Evolutionary conservation across 2,888 invertebrate species (phyloP).

Genomic region (Holacanthella duospinosa): DNA sequence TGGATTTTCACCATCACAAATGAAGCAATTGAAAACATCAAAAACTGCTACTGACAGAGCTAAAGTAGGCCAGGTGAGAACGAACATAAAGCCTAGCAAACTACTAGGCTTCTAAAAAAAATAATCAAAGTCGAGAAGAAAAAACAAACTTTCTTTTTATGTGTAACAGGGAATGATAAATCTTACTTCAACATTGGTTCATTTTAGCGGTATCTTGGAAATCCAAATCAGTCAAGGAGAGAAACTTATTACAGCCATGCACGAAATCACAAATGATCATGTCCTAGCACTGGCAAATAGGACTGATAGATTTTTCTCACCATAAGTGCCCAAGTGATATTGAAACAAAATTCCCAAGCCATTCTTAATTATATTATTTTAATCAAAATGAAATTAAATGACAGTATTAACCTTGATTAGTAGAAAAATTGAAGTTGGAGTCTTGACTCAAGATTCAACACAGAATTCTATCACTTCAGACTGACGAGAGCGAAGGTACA

Average conservation of each 20-base stretch:
- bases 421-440: no score
- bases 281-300: background rate
- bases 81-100: no score
- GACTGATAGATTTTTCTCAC: background rate
- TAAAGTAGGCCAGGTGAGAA: conserved; percentile 18
- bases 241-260: background rate
- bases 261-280: conserved; percentile 4
- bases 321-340: no score
- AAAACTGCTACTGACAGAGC: conserved; percentile 18
- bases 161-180: conserved; percentile 21
- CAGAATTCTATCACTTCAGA: no score
- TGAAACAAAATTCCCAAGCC: no score
- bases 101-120: background rate
- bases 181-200: conserved; percentile 20
- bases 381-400: no score
- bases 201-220: conserved; percentile 28
- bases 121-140: background rate
- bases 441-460: no score
- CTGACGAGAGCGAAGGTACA: background rate
- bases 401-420: no score
- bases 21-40: conserved; percentile 24
- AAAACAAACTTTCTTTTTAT: background rate
- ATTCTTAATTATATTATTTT: no score
- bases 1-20: conserved; percentile 26
- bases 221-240: conserved; percentile 3